Evolutionary conservation across 2,113 vertebrate genomes (phyloP), one percentile per base, ranked within the genome.

Genomic region (Motacilla tschutschensis): DNA sequence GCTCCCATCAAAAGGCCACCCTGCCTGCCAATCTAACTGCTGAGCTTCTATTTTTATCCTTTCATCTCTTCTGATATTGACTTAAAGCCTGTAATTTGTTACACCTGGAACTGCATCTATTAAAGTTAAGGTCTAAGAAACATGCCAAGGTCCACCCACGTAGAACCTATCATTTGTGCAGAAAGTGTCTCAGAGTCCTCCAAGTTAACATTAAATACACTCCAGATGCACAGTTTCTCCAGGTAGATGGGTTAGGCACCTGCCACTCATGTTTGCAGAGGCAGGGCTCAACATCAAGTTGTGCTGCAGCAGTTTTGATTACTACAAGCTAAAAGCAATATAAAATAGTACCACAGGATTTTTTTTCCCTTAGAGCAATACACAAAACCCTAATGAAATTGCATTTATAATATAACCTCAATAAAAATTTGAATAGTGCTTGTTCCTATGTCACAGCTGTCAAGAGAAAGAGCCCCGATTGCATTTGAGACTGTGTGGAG

Each of bases 341-440:
- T 15, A 81, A 76, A 60, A 63, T 79, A 70, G 41, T 67, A 66
- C 47, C 58, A 78, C 36, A 25, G 38, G n/a, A 71, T 24, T 4
- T 73, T 67, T 69, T 89, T 87, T 69, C 64, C 64, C 83, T 35
- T 87, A 48, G 48, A 94, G 79, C 91, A 87, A 72, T 62, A 79
- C 54, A 55, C n/a, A 90, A 81, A 47, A 43, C 46, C 40, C 73
- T 81, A 90, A 93, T 81, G 71, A 95, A 94, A 90, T 87, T 84
- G 46, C 38, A 74, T 91, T 94, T 90, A 82, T 87, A 47, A 76
- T 77, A 72, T 31, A 89, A 91, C 63, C 58, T 90, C 90, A 93
- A 91, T 83, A 91, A 59, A 77, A 86, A 66, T 70, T 62, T 91
- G 84, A 92, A 85, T 93, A 95, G 89, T 26, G 20, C 62, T 86